Percentiles rank a stretch among this genome's conserved stretches.
Conservation (phyloP, 1,140 invertebrate genomes). For the Hermatobates lingyangjiaoensis region DNA sequence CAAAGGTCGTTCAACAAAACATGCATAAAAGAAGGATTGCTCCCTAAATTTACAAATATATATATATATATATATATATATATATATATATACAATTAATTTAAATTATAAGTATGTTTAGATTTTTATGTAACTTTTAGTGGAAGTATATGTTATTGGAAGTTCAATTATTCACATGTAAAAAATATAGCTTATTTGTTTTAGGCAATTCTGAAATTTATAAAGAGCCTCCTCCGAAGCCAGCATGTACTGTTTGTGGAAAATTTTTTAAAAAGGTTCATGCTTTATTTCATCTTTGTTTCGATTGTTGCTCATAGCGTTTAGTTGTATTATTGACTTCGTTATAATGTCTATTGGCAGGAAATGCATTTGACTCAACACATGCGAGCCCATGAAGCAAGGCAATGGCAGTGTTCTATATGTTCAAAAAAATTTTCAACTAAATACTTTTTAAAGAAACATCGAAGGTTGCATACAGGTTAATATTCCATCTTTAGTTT, state of each 20-base stretch:
- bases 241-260: conserved; percentile 25
- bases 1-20: no score
- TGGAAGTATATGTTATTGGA: no score
- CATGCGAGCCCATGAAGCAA: conserved; percentile 33
- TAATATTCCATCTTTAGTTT: conserved; percentile 16
- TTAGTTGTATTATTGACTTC: conserved; percentile 2
- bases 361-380: conserved; percentile 33
- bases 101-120: no score
- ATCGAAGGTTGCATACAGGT: conserved; percentile 56
- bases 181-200: no score
- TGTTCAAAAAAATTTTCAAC: conserved; percentile 71
- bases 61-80: no score
- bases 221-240: conserved; percentile 22
- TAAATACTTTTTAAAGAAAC: conserved; percentile 78
- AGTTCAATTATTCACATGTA: no score
- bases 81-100: no score
- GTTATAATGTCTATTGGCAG: conserved; percentile 19
- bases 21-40: no score
- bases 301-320: no score
- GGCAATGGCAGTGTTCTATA: conserved; percentile 64
- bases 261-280: conserved; percentile 32
- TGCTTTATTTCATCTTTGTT: background rate
- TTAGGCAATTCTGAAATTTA: conserved; percentile 5
- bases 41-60: no score
- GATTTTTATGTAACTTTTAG: no score